Evolutionary conservation across 2,797 vertebrate species (phyloP), one percentile per base, ranked within the genome.

Genomic region (Eulemur albifrons): DNA sequence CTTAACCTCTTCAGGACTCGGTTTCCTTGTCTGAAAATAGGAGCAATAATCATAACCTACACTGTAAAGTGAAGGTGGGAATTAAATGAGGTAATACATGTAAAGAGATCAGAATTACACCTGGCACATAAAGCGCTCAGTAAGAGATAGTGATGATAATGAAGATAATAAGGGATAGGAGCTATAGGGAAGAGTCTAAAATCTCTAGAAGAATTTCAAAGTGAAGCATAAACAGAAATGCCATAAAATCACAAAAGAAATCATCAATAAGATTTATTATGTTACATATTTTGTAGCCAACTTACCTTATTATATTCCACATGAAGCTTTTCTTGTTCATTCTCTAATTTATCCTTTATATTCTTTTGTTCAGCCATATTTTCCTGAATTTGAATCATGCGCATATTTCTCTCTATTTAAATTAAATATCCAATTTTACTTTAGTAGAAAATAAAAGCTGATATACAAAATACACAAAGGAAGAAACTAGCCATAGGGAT

Each of bases 341-440:
- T 99, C 98, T 99, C 99, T 98, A 99, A 99, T 97, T 99, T 99
- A 99, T 99, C 99, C 98, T 99, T 99, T 95, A 99, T 98, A 98
- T 98, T 99, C 98, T 99, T 99, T 98, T 99, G 99, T 97, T 99
- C 99, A 8, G 99, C 99, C 99, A 99, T 99, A 98, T 99, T 99
- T 98, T 99, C 99, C 98, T 99, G 99, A 98, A 99, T 99, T 98
- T 99, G 99, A 98, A 99, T 99, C 99, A 99, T 99, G 97, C 99
- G 99, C 99, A 99, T 99, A 99, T 99, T 99, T 97, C 99, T 99
- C 99, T 99, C 99, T 99, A 98, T 98, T 97, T 95, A 96, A 98
- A 98, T 98, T 88, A 98, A 98, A 98, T 97, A 2, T 8, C 38
- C 93, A 93, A 82, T 82, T 93, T 98, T 92, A 97, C 72, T 95